A percentile compares a stretch with the other conserved stretches of the same genome.
Conservation (phyloP, 2,113 vertebrate species). For the Promerops cafer region DNA sequence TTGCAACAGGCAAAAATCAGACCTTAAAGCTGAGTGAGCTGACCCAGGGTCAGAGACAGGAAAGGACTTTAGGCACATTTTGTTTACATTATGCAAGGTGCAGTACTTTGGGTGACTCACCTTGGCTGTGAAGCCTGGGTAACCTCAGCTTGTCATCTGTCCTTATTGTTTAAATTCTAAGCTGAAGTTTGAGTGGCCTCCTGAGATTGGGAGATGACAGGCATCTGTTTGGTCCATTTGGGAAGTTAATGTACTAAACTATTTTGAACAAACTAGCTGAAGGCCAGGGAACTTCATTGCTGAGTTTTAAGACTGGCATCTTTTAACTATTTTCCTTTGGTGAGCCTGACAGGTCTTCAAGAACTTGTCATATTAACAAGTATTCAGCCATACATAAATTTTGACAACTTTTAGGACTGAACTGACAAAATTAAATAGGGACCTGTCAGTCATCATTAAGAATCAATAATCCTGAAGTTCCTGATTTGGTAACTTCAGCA, state of each 20-base stretch:
- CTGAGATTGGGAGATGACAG: background rate
- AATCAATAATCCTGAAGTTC: background rate
- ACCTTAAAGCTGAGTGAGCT: background rate
- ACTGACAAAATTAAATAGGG: background rate
- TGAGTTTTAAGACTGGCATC: background rate
- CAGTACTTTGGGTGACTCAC: accelerated
- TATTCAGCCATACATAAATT: background rate
- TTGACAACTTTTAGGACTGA: background rate
- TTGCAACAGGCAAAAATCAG: background rate
- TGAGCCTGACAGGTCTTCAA: background rate
- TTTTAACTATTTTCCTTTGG: background rate
- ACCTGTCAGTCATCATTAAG: background rate
- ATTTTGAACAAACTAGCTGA: background rate
- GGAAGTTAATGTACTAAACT: background rate
- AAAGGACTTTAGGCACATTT: background rate
- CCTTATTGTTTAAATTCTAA: background rate
- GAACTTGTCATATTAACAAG: background rate
- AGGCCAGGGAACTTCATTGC: background rate
- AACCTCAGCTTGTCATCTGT: background rate
- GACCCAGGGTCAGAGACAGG: background rate
- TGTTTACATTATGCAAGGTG: accelerated
- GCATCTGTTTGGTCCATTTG: background rate
- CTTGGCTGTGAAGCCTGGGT: background rate
- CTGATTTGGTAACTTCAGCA: background rate
- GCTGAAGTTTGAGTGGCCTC: background rate